Evolutionary conservation across 2,888 invertebrate genomes (phyloP).

Genomic region (Thymelicus acteon): DNA sequence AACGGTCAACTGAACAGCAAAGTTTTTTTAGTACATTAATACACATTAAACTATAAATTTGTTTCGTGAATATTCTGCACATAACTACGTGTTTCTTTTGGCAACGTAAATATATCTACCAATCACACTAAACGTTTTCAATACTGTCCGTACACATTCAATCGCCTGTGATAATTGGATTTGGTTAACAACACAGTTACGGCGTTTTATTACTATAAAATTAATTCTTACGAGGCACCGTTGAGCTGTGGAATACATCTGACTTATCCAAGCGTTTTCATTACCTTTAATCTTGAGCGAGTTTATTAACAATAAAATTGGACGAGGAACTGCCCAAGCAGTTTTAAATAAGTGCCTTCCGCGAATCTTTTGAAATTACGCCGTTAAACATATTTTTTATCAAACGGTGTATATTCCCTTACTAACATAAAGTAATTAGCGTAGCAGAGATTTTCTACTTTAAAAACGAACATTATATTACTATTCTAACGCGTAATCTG

Average conservation of each 20-base stretch:
- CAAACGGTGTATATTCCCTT: background rate
- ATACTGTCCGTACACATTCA: background rate
- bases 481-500: too few species aligned
- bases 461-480: too few species aligned
- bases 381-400: background rate
- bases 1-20: too few species aligned
- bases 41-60: too few species aligned
- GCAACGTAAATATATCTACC: too few species aligned
- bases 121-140: background rate
- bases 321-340: conserved; percentile 44
- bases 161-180: conserved; percentile 60
- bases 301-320: conserved; percentile 64
- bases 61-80: too few species aligned
- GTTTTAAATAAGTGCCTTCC: conserved; percentile 46
- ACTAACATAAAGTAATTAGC: too few species aligned
- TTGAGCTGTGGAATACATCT: conserved; percentile 51
- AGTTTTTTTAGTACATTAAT: too few species aligned
- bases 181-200: conserved; percentile 59
- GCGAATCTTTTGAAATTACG: background rate
- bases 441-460: too few species aligned
- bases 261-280: conserved; percentile 54
- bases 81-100: too few species aligned
- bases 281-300: conserved; percentile 58
- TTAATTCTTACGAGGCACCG: conserved; percentile 59
- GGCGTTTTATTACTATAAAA: conserved; percentile 62